Conservation (phyloP, 2,888 invertebrate genomes). For the Diarsia rubi region DNA sequence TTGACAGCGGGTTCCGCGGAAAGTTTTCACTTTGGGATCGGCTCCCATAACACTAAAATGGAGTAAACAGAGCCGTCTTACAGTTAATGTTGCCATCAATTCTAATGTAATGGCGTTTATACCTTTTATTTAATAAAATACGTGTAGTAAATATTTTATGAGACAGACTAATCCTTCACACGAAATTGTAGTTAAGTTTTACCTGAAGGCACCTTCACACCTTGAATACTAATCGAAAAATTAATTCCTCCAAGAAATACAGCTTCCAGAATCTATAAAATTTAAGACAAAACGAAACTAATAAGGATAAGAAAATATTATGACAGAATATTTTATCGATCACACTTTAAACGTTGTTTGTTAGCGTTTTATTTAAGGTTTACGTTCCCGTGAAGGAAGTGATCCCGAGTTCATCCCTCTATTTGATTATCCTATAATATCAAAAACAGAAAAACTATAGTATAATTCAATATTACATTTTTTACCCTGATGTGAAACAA, state of each 20-base stretch:
- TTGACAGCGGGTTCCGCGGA: slow-evolving; percentile 40
- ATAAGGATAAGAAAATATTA: background rate
- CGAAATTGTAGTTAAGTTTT: slow-evolving; percentile 23
- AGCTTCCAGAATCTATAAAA: background rate
- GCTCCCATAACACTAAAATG: slow-evolving; percentile 32
- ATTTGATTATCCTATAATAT: slow-evolving; percentile 15
- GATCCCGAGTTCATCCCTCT: background rate
- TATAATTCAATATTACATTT: background rate
- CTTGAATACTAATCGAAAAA: slow-evolving; percentile 20
- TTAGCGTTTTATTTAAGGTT: slow-evolving; percentile 7
- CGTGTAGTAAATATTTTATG: slow-evolving; percentile 37
- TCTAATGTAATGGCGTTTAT: slow-evolving; percentile 35
- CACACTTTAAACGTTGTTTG: background rate
- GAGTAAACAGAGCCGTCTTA: slow-evolving; percentile 23
- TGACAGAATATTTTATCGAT: background rate
- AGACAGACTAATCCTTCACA: slow-evolving; percentile 42
- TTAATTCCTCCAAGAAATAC: slow-evolving; percentile 2
- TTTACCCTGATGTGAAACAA: background rate
- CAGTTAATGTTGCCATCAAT: slow-evolving; percentile 49
- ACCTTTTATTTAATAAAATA: slow-evolving; percentile 49
- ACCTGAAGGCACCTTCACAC: slow-evolving; percentile 12
- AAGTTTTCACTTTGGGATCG: slow-evolving; percentile 46
- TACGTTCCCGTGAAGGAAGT: background rate
- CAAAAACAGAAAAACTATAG: background rate
- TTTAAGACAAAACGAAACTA: background rate